Evolutionary conservation across 2,888 invertebrate species (phyloP).

Genomic region (Eulithis prunata): DNA sequence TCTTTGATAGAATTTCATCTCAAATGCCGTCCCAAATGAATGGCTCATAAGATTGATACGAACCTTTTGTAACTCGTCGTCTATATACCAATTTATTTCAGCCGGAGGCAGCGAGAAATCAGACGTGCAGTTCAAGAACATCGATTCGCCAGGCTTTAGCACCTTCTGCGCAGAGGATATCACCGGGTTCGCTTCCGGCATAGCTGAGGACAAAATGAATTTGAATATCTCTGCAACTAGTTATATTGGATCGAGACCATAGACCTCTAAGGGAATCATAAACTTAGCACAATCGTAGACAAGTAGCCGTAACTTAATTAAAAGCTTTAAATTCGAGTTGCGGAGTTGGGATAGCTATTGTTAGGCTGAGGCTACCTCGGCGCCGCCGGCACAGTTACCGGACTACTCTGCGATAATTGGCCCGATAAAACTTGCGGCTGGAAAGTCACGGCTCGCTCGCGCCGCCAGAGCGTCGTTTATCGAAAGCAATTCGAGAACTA

Average conservation of each 20-base stretch:
- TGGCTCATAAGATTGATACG: constrained; percentile 38
- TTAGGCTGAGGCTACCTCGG: constrained; percentile 50
- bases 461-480: constrained; percentile 26
- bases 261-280: constrained; percentile 48
- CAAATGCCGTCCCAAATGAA: constrained; percentile 38
- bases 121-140: constrained; percentile 76
- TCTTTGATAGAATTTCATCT: constrained; percentile 37
- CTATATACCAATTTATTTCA: constrained; percentile 81
- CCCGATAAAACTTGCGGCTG: constrained; percentile 54
- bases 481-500: constrained; percentile 34
- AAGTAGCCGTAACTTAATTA: constrained; percentile 54
- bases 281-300: constrained; percentile 47
- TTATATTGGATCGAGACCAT: constrained; percentile 44
- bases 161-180: constrained; percentile 74
- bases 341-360: constrained; percentile 49
- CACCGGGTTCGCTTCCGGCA: constrained; percentile 74
- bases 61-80: constrained; percentile 78
- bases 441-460: constrained; percentile 37
- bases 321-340: constrained; percentile 54
- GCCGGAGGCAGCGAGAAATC: constrained; percentile 77
- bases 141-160: constrained; percentile 76
- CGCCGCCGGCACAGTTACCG: constrained; percentile 41
- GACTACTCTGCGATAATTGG: constrained; percentile 53
- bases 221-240: constrained; percentile 55
- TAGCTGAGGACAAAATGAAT: constrained; percentile 66